These are phyloP conservation scores for Microcebus griseorufus DNA, from an alignment of 2,113 vertebrate genomes.

Conservation along the genomic window DNA sequence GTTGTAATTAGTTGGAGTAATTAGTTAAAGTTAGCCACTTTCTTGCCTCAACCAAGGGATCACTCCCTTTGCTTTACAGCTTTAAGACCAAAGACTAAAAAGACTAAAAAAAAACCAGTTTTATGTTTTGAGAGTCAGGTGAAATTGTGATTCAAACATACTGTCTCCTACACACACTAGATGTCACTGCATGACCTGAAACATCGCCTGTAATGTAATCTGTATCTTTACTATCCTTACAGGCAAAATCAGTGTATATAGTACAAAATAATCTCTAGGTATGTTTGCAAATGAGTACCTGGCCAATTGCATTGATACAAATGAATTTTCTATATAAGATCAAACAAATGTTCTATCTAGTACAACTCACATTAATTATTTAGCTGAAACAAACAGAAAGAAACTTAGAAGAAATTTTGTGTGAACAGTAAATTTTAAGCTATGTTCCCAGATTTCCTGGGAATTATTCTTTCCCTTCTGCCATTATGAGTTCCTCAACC, in stretches of 20 bases:
- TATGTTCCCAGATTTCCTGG: background rate
- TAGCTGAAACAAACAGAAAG: slow-evolving; percentile 19
- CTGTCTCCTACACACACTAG: slow-evolving; percentile 74
- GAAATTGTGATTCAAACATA: background rate
- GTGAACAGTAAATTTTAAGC: background rate
- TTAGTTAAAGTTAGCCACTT: background rate
- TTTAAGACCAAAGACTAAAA: background rate
- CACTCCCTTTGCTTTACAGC: background rate
- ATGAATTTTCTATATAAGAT: background rate
- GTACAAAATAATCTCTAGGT: background rate
- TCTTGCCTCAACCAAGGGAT: background rate
- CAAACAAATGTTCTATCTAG: background rate
- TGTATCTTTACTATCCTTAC: slow-evolving; percentile 49
- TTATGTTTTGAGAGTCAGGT: background rate
- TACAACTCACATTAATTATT: slow-evolving; percentile 14
- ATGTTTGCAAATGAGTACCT: background rate
- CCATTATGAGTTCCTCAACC: background rate
- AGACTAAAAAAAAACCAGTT: background rate
- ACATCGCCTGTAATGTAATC: slow-evolving; percentile 52
- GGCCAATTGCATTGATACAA: background rate
- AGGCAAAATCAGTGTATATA: background rate
- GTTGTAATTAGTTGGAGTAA: background rate
- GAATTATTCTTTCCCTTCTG: background rate
- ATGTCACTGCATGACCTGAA: slow-evolving; percentile 78
- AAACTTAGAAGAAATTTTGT: background rate